Percentiles rank a stretch among this genome's conserved stretches.
Conservation (phyloP, 2,113 vertebrate genomes). For the Channa argus region DNA sequence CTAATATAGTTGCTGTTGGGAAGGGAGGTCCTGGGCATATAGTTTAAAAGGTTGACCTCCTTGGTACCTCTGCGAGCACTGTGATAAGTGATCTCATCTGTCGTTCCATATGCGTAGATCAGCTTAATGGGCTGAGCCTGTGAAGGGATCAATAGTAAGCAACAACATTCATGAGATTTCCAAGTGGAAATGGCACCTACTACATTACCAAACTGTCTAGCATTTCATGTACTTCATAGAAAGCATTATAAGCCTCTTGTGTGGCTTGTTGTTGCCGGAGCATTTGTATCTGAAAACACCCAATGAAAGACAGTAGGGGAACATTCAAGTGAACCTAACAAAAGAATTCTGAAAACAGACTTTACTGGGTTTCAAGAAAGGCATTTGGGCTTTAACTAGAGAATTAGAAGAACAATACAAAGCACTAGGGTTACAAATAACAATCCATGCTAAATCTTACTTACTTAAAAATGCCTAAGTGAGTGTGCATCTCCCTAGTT, state of each 20-base stretch:
- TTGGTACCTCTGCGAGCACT: conserved; percentile 57
- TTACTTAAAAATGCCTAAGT: no score
- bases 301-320: neutral
- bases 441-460: neutral
- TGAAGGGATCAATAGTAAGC: neutral
- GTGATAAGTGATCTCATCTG: conserved; percentile 72
- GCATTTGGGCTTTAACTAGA: conserved; percentile 20
- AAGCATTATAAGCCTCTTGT: neutral
- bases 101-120: conserved; percentile 79
- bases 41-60: conserved; percentile 78
- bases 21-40: conserved; percentile 23
- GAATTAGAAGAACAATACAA: neutral
- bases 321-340: neutral
- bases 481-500: no score
- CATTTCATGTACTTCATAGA: conserved; percentile 18
- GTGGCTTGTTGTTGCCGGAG: conserved; percentile 7
- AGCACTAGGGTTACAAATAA: conserved; percentile 2
- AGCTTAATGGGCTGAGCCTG: conserved; percentile 68
- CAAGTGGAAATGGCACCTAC: no score
- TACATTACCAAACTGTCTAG: conserved; percentile 6
- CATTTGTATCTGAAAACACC: conserved; percentile 8
- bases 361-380: conserved; percentile 2
- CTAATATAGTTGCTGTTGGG: conserved; percentile 50
- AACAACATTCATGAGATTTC: no score
- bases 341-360: neutral